These are phyloP conservation scores for Bubo bubo DNA, from an alignment of 2,113 vertebrate genomes.

Conservation along the genomic window DNA sequence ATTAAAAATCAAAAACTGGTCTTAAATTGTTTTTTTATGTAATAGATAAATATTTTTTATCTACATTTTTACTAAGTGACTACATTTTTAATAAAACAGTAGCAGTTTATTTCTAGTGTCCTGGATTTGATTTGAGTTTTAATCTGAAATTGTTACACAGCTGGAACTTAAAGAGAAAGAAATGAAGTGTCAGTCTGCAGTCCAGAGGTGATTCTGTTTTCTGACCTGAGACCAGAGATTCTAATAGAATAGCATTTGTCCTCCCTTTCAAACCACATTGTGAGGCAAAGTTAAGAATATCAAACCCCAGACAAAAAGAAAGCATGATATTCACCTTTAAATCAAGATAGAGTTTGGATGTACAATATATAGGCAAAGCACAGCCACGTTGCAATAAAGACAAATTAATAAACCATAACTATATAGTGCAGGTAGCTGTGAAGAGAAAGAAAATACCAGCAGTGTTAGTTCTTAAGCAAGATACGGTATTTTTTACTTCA, in stretches of 20 bases:
- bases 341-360: not conserved
- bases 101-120: conserved; percentile 5
- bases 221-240: not conserved
- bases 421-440: not conserved
- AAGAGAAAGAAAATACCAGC: not conserved
- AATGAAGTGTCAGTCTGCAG: conserved; percentile 22
- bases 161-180: conserved; percentile 32
- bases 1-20: not conserved
- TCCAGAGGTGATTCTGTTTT: not conserved
- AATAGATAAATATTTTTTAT: not conserved
- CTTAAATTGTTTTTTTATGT: not conserved
- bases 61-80: not conserved
- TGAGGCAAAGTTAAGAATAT: not conserved
- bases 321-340: not conserved
- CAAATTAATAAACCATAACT: not conserved
- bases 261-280: not conserved
- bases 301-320: not conserved
- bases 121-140: conserved; percentile 46
- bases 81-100: conserved; percentile 7
- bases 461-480: not conserved
- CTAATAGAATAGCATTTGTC: not conserved
- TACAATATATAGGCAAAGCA: not conserved
- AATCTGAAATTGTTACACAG: conserved; percentile 43
- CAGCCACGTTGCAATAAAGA: not conserved
- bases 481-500: not conserved